phyloP scores from a whole-genome alignment of 2,797 vertebrate species.

The Enteromius treurensis region DNA sequence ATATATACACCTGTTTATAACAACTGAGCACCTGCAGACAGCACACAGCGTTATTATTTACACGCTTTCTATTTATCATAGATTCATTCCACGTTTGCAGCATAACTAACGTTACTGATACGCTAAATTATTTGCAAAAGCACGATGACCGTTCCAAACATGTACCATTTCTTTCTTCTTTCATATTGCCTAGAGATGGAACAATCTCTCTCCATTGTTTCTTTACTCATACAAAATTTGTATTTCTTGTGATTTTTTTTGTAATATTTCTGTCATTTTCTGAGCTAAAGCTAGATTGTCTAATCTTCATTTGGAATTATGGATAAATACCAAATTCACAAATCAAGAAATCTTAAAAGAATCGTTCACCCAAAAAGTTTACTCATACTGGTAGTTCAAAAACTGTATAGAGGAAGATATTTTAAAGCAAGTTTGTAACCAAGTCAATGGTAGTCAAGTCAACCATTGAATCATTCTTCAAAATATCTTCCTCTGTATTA shows the following conservation, averaged over 20 bases:
- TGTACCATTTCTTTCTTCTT: background rate
- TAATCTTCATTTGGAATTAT: background rate
- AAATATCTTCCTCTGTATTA: too few species aligned
- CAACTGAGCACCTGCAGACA: background rate
- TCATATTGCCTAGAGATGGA: background rate
- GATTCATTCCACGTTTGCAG: background rate
- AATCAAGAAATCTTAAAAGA: background rate
- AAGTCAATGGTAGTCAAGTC: too few species aligned
- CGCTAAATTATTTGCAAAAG: background rate
- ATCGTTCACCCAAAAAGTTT: too few species aligned
- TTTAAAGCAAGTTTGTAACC: too few species aligned
- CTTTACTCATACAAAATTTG: background rate
- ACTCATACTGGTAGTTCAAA: too few species aligned
- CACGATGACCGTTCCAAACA: background rate
- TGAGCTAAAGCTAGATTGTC: background rate
- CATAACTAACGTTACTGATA: background rate
- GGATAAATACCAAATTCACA: background rate
- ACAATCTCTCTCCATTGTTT: background rate
- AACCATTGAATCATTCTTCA: too few species aligned
- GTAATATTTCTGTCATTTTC: background rate
- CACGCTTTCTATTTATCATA: background rate
- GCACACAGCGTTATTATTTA: background rate
- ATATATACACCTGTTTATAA: background rate
- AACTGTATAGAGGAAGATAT: too few species aligned
- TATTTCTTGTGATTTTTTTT: background rate